These are phyloP conservation scores for Bufo gargarizans DNA, from an alignment of 2,113 vertebrate genomes.

Conservation along the genomic window DNA sequence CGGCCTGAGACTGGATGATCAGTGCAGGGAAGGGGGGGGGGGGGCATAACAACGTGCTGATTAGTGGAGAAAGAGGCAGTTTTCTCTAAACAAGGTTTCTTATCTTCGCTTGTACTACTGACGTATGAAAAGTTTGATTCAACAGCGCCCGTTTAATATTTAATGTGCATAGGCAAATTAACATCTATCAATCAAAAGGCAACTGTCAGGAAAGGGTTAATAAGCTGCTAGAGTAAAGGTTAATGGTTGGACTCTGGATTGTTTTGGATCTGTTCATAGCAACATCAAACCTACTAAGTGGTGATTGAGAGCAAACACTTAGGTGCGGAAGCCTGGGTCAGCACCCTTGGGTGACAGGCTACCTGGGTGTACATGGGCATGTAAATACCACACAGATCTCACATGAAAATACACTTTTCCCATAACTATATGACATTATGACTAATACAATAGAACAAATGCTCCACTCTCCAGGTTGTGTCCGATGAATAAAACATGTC, in stretches of 20 bases:
- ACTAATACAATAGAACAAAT: neutral
- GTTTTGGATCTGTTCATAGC: constrained; percentile 22
- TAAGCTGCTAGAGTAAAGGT: neutral
- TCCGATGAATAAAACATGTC: neutral
- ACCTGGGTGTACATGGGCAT: neutral
- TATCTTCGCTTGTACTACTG: too few species aligned
- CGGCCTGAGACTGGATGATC: too few species aligned
- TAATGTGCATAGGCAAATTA: too few species aligned
- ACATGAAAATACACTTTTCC: neutral
- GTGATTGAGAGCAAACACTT: neutral
- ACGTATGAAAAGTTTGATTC: too few species aligned
- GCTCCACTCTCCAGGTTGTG: neutral
- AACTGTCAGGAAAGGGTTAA: neutral
- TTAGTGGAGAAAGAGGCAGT: too few species aligned
- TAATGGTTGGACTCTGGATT: constrained; percentile 22
- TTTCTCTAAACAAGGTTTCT: too few species aligned
- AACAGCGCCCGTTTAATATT: too few species aligned
- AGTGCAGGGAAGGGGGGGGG: too few species aligned
- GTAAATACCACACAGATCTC: neutral
- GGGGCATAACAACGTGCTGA: too few species aligned
- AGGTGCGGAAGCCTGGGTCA: neutral
- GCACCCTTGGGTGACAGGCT: neutral
- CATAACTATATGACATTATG: neutral
- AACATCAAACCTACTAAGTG: neutral
- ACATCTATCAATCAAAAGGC: neutral